A percentile compares a stretch with the other conserved stretches of the same genome.
Evolutionary conservation across 1,140 invertebrate species (phyloP).

Genomic region (Brachionus plicatilis): DNA sequence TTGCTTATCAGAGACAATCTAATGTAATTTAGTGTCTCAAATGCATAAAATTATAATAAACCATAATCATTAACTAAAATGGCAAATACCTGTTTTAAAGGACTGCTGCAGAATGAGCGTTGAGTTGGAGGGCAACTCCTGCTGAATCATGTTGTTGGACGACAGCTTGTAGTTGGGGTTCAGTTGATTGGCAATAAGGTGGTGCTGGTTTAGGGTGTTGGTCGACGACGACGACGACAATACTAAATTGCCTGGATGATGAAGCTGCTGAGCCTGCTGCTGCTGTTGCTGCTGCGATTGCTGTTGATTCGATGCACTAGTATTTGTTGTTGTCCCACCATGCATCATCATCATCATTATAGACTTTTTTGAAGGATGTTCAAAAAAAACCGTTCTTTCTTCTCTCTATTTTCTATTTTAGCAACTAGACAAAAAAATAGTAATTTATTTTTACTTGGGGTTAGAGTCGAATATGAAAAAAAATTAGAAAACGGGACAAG

Average conservation of each 20-base stretch:
- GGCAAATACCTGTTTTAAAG: slow-evolving; percentile 14
- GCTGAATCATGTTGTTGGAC: neutral
- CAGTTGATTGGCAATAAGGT: neutral
- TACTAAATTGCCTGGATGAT: neutral
- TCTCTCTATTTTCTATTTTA: slow-evolving; percentile 29
- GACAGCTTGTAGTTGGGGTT: neutral
- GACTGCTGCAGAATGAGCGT: neutral
- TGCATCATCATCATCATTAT: slow-evolving; percentile 39
- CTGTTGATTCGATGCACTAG: slow-evolving; percentile 32
- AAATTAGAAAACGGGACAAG: neutral
- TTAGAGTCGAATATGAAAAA: neutral
- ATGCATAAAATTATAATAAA: neutral
- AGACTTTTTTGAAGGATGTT: neutral
- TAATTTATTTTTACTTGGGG: neutral
- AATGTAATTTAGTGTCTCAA: neutral
- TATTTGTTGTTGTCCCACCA: slow-evolving; percentile 36
- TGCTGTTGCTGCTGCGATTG: neutral
- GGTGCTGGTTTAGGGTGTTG: neutral
- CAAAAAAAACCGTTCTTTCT: neutral
- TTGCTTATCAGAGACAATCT: neutral
- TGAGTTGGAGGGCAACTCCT: neutral
- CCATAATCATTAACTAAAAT: neutral
- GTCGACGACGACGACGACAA: slow-evolving; percentile 16
- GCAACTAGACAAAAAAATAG: neutral
- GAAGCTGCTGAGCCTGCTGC: neutral